Evolutionary conservation across 2,113 vertebrate species (phyloP).

Genomic region (Craseonycteris thonglongyai): DNA sequence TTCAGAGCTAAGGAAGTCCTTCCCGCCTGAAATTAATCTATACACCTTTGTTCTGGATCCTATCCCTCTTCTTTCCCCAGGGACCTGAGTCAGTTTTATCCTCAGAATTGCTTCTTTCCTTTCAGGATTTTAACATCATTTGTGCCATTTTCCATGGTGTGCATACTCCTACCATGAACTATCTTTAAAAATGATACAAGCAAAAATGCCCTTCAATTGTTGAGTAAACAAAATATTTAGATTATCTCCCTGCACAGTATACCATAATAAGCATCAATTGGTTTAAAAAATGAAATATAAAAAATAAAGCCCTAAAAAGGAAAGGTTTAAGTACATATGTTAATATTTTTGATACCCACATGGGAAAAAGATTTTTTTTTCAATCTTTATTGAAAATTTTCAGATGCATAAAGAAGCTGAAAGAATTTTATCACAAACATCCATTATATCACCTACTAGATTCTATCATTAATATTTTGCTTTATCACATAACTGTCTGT

Average conservation of each 20-base stretch:
- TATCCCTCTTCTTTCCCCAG: too few relatives aligned
- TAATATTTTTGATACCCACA: slow-evolving; percentile 11
- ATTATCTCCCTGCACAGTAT: neutral
- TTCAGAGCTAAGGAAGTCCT: too few relatives aligned
- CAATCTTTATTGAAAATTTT: slow-evolving; percentile 31
- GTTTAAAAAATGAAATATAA: slow-evolving; percentile 34
- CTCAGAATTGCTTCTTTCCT: slow-evolving; percentile 17
- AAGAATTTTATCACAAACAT: neutral
- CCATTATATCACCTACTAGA: neutral
- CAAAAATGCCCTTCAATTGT: neutral
- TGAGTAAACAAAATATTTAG: neutral
- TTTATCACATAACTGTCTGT: neutral
- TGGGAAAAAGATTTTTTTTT: neutral
- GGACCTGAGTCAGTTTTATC: too few relatives aligned
- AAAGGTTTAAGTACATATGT: slow-evolving; percentile 15
- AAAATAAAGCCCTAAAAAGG: neutral
- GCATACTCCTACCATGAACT: neutral
- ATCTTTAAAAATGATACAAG: neutral
- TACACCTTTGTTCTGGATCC: too few relatives aligned
- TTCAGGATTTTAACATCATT: slow-evolving; percentile 2
- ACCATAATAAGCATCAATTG: slow-evolving; percentile 13
- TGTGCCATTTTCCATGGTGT: neutral
- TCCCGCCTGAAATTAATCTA: too few relatives aligned
- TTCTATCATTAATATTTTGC: slow-evolving; percentile 4
- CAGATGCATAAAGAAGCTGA: neutral